Percentiles rank a stretch among this genome's conserved stretches.
Conservation (phyloP, 1,140 invertebrate species). For the Dolichoris vasculosae region DNA sequence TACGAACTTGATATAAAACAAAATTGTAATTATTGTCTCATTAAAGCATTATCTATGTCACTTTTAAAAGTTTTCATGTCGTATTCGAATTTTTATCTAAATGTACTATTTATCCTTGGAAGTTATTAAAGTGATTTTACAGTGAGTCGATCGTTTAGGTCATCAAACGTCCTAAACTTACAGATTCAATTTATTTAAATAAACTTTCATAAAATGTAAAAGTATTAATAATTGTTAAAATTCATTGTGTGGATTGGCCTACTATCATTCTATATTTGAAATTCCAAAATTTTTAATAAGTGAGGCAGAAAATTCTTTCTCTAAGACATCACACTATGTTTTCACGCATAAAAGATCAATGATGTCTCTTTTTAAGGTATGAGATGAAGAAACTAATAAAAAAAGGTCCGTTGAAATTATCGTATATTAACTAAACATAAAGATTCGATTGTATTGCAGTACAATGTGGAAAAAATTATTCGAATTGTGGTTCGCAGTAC, state of each 20-base stretch:
- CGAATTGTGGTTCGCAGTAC: slow-evolving; percentile 25
- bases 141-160: slow-evolving; percentile 24
- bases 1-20: slow-evolving; percentile 20
- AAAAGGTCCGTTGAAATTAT: slow-evolving; percentile 31
- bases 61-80: slow-evolving; percentile 44
- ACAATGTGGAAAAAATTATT: slow-evolving; percentile 9
- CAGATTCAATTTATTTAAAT: slow-evolving; percentile 32
- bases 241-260: slow-evolving; percentile 3
- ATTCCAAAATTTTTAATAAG: background rate
- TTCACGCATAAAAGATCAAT: background rate
- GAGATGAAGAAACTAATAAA: background rate
- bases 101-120: slow-evolving; percentile 48
- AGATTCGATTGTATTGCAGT: slow-evolving; percentile 28
- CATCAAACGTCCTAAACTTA: slow-evolving; percentile 29
- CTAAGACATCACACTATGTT: background rate
- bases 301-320: slow-evolving; percentile 4
- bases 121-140: slow-evolving; percentile 22
- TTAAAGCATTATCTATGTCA: slow-evolving; percentile 38
- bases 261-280: slow-evolving; percentile 10
- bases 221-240: slow-evolving; percentile 27
- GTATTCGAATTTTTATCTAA: slow-evolving; percentile 46
- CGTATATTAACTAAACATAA: slow-evolving; percentile 28
- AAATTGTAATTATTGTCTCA: slow-evolving; percentile 45
- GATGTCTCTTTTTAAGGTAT: slow-evolving; percentile 1
- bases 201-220: slow-evolving; percentile 16